Base-by-base conservation (phyloP, 2,113 vertebrate genomes). In the Pitta sordida region DNA sequence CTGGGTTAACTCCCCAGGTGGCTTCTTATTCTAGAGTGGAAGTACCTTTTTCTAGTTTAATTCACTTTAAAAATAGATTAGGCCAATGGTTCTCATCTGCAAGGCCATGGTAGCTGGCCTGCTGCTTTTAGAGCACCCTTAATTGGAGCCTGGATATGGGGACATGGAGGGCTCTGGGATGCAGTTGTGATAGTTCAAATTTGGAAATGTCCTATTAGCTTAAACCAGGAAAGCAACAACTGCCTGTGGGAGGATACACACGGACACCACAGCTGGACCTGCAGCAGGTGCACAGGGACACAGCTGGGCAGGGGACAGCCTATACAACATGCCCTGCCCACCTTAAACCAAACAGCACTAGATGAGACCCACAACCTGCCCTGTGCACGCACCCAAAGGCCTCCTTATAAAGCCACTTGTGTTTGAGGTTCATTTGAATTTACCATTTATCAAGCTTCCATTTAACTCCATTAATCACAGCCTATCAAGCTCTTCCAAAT, bases 381-480 rank as follows among this genome's bases (percentile, higher is more conserved):
- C 81, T 73, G 32, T 4, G 37, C 56, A 44, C 0, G 0, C 55
- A 77, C 48, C 46, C 16, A 52, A 88, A 85, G 95, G 75, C 76
- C 75, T 55, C 84, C 94, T 69, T 34, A 90, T 56, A 94, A 94
- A 94, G 90, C 90, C 91, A 88, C 80, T 95, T 90, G 27, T 91
- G 59, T 91, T 94, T 80, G 75, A 93, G 51, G 67, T 59, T 94
- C n/a, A 32, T 92, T 85, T 89, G 68, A 94, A 79, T 80, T 65
- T 70, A 11, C 70, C 63, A 75, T 77, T 93, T 94, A 94, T 97
- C 94, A 95, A 92, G 90, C 91, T 88, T 51, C 81, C 49, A 88
- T 95, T 96, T 96, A 92, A 93, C 90, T 87, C 97, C 86, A 87
- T 95, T 97, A 97, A 97, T 97, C 96, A 95, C 82, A 90, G 86